Percentiles rank a stretch among this genome's conserved stretches.
phyloP scores from a whole-genome alignment of 2,888 invertebrate species.

The Scaptomyza caliginosa region DNA sequence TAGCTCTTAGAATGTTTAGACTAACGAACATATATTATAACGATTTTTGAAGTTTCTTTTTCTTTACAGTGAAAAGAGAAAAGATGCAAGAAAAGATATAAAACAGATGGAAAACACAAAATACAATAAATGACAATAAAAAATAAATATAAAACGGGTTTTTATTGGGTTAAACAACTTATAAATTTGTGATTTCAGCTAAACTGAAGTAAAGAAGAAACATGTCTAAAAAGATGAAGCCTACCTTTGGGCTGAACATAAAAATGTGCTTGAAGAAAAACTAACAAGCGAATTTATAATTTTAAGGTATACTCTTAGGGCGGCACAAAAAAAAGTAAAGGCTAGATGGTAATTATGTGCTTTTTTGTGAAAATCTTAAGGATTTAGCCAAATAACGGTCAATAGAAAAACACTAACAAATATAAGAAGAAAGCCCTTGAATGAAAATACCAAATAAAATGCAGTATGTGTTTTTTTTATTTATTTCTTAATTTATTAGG shows the following conservation, averaged over 20 bases:
- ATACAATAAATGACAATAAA: slow-evolving; percentile 58
- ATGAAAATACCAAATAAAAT: no score
- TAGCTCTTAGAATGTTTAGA: slow-evolving; percentile 26
- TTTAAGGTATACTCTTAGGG: background rate
- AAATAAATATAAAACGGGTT: slow-evolving; percentile 18
- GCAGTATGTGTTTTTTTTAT: no score
- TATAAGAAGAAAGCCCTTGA: no score
- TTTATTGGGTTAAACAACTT: background rate
- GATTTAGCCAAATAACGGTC: no score
- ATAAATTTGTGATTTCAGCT: background rate
- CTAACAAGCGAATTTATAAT: background rate
- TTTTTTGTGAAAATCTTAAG: no score
- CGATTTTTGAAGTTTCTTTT: slow-evolving; percentile 56
- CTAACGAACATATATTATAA: slow-evolving; percentile 42
- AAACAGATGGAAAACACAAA: slow-evolving; percentile 55
- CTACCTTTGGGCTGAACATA: background rate
- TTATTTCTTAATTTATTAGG: no score
- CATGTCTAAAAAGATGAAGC: background rate
- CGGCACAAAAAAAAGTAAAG: no score
- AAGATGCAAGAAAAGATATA: slow-evolving; percentile 49
- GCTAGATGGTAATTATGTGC: no score
- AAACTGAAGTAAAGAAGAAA: background rate
- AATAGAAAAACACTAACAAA: no score
- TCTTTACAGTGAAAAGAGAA: slow-evolving; percentile 59
- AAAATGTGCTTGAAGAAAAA: no score